A percentile compares a stretch with the other conserved stretches of the same genome.
phyloP scores from a whole-genome alignment of 2,113 vertebrate genomes.

The Amblyornis subalaris region DNA sequence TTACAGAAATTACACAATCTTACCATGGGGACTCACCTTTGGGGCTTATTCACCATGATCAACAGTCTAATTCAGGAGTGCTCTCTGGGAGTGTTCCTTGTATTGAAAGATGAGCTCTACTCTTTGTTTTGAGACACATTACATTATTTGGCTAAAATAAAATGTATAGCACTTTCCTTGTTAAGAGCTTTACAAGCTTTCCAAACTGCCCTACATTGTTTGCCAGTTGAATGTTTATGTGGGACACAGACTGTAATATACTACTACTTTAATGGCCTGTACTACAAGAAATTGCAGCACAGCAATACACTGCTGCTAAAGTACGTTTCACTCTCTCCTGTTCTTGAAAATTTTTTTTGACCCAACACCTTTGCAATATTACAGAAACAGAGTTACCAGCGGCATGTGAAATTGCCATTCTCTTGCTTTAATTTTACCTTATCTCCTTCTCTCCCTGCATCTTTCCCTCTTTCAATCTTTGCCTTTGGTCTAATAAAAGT shows the following conservation, averaged over 20 bases:
- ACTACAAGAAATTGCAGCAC: neutral
- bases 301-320: neutral
- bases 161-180: neutral
- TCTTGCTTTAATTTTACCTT: neutral
- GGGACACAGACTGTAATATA: neutral
- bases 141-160: neutral
- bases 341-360: neutral
- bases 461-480: neutral
- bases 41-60: neutral
- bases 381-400: neutral
- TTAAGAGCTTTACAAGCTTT: neutral
- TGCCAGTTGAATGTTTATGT: neutral
- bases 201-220: neutral
- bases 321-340: fast-evolving
- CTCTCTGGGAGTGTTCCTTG: neutral
- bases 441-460: fast-evolving
- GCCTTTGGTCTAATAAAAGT: neutral
- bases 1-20: neutral
- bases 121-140: neutral
- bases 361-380: neutral
- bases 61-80: neutral
- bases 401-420: neutral
- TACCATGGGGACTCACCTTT: neutral
- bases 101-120: neutral
- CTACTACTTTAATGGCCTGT: neutral